These are phyloP conservation scores for Chironomus tentans DNA, from an alignment of 2,888 invertebrate genomes.

Conservation along the genomic window DNA sequence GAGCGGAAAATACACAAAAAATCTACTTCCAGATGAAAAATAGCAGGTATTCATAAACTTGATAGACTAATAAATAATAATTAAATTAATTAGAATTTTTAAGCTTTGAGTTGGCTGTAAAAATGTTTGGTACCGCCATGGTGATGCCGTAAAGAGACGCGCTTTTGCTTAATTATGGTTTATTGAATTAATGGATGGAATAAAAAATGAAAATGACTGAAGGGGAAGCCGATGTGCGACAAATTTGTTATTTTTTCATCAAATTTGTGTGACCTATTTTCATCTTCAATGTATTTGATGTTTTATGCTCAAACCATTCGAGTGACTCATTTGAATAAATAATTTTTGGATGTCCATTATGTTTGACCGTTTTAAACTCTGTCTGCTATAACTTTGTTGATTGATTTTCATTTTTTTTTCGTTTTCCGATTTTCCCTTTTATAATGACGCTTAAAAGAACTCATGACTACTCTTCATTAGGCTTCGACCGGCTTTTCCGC, in stretches of 20 bases:
- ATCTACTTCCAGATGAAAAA: too few relatives aligned
- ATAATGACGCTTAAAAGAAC: too few relatives aligned
- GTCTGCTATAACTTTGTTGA: neutral
- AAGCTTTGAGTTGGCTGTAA: too few relatives aligned
- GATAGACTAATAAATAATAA: too few relatives aligned
- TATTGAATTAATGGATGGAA: conserved; percentile 15
- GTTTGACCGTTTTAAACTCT: neutral
- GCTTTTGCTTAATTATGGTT: conserved; percentile 9
- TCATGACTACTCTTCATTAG: too few relatives aligned
- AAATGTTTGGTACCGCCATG: too few relatives aligned
- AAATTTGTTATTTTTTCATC: neutral
- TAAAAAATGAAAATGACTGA: neutral
- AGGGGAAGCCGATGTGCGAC: neutral
- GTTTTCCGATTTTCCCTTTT: too few relatives aligned
- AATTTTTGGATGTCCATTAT: neutral
- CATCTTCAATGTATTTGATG: too few relatives aligned
- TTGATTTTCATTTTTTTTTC: neutral
- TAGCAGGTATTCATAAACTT: too few relatives aligned
- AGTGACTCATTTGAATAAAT: neutral
- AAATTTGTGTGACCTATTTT: too few relatives aligned
- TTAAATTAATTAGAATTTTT: too few relatives aligned
- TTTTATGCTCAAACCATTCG: neutral
- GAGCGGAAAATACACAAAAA: too few relatives aligned
- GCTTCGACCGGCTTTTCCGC: neutral
- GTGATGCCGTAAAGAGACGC: neutral